Evolutionary conservation across 2,113 vertebrate genomes (phyloP).

Genomic region (Trochalopteron elliotii): DNA sequence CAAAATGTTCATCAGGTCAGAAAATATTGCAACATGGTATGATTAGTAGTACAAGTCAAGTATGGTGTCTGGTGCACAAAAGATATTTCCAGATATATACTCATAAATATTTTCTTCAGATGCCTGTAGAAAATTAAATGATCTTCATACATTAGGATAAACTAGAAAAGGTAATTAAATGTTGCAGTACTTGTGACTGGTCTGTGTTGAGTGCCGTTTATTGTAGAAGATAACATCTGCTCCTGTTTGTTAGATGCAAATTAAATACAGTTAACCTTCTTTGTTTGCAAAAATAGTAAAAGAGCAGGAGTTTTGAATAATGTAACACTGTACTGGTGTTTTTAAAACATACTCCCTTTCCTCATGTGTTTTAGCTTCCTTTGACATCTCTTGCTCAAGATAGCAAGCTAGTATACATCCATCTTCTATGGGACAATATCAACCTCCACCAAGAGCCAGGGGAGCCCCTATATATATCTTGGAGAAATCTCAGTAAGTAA

Average conservation of each 20-base stretch:
- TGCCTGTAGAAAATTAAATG: background rate
- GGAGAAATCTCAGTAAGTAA: constrained; percentile 91
- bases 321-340: background rate
- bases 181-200: background rate
- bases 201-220: background rate
- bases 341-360: background rate
- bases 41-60: background rate
- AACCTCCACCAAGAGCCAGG: constrained; percentile 91
- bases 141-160: background rate
- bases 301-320: background rate
- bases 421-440: constrained; percentile 96
- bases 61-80: background rate
- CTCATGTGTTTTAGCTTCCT: constrained; percentile 80
- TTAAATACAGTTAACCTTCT: background rate
- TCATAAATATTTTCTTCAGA: background rate
- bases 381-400: constrained; percentile 89
- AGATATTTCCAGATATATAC: background rate
- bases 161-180: background rate
- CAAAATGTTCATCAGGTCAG: background rate
- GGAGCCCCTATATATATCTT: constrained; percentile 89
- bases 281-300: background rate
- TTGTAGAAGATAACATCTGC: background rate
- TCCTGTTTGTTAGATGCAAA: background rate
- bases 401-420: constrained; percentile 92
- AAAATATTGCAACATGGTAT: background rate